Percentiles rank a stretch among this genome's conserved stretches.
phyloP scores from a whole-genome alignment of 2,113 vertebrate species.

The Sardina pilchardus region DNA sequence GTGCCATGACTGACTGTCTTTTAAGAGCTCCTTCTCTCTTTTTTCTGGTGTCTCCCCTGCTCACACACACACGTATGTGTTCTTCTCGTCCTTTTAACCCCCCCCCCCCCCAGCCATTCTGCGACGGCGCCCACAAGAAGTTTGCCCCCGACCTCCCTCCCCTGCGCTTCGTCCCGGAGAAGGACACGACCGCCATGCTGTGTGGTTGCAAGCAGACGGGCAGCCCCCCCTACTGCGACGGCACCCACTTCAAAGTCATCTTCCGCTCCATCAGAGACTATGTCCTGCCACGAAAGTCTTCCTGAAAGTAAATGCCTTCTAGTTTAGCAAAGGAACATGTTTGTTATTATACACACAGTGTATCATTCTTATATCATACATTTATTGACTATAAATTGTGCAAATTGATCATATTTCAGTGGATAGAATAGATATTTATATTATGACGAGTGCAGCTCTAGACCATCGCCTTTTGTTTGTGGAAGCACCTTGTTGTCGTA shows the following conservation, averaged over 20 bases:
- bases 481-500: neutral
- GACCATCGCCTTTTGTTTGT: neutral
- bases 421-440: neutral
- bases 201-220: conserved; percentile 83
- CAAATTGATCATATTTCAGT: neutral
- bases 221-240: conserved; percentile 79
- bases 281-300: neutral
- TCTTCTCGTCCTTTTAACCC: neutral
- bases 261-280: conserved; percentile 15
- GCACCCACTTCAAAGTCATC: conserved; percentile 73
- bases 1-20: neutral
- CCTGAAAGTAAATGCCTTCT: neutral
- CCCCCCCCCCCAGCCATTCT: conserved; percentile 86
- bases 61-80: neutral
- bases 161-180: conserved; percentile 72
- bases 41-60: neutral
- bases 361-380: neutral
- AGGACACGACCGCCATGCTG: conserved; percentile 62
- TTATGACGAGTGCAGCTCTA: neutral
- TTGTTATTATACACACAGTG: neutral
- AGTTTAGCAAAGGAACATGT: neutral
- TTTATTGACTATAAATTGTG: neutral
- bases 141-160: conserved; percentile 68
- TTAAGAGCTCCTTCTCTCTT: neutral
- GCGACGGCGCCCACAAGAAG: conserved; percentile 79